Evolutionary conservation across 2,113 vertebrate species (phyloP).

Genomic region (Rynchops niger): DNA sequence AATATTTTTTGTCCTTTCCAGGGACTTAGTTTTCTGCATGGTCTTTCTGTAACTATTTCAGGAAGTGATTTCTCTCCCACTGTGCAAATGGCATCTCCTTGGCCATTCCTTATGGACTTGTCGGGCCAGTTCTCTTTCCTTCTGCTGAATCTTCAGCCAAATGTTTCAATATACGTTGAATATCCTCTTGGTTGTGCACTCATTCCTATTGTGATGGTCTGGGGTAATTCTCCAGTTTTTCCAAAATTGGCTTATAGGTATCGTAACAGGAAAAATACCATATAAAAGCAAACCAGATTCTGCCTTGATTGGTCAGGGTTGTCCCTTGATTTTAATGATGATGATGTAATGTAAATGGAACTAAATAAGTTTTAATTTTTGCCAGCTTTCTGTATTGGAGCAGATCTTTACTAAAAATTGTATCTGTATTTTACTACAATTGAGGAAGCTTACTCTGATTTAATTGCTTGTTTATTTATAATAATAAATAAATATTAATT

Average conservation of each 20-base stretch:
- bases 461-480: no score
- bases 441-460: not conserved
- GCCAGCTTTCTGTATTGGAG: not conserved
- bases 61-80: not conserved
- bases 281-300: not conserved
- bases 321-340: not conserved
- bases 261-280: not conserved
- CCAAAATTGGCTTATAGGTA: not conserved
- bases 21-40: not conserved
- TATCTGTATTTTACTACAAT: not conserved
- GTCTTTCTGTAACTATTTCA: not conserved
- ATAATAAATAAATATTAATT: no score
- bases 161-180: not conserved
- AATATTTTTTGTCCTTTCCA: not conserved
- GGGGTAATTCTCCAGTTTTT: not conserved
- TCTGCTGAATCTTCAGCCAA: not conserved
- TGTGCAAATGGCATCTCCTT: not conserved
- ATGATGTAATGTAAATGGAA: not conserved
- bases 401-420: not conserved
- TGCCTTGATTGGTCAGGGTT: not conserved
- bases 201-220: rapidly evolving
- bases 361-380: not conserved
- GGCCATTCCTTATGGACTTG: rapidly evolving
- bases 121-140: not conserved
- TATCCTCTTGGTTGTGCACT: not conserved